Evolutionary conservation across 2,888 invertebrate genomes (phyloP), one percentile per base, ranked within the genome.

Genomic region (Nowickia ferox): DNA sequence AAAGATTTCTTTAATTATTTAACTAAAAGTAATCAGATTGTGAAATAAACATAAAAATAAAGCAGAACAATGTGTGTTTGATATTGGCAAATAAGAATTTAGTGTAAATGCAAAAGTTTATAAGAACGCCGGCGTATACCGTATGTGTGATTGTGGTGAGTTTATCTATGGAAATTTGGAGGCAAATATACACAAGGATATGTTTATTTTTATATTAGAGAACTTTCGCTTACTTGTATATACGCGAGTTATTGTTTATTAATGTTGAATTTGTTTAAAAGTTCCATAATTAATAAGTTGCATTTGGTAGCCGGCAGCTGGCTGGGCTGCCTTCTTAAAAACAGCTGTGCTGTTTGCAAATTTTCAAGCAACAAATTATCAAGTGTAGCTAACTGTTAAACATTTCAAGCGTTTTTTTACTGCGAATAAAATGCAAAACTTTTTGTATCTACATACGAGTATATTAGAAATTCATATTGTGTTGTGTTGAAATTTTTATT

Each of bases 271-370:
- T 30, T 30, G 30, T 30, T 30, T 30, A 51, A 59, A 59, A n/a
- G n/a, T 17, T 6, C 2, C 22, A 6, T 40, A 61, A 48, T 19
- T 15, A 46, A 55, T 1, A 65, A 10, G 59, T 3, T 51, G 15
- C 10, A 15, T 44, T 42, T 57, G 9, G 0, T 19, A 13, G 42
- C 19, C 76, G 66, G 71, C 82, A 76, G 71, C 48, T 8, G 5
- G 30, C 30, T 30, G 30, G 30, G 30, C 30, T 30, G 30, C 30
- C 30, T 30, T 30, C 10, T 22, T 15, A 15, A 51, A 8, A 63
- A 55, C 82, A 76, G 69, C 82, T 82, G 69, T 48, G 15, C 11
- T 11, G 4, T 1, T 46, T 22, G 40, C 30, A 15, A 71, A 55
- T 48, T 6, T 1, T 9, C 0, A 55, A 71, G 55, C 71, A 71